A percentile compares a stretch with the other conserved stretches of the same genome.
Evolutionary conservation across 2,888 invertebrate species (phyloP).

Genomic region (Drosophila longiperda): DNA sequence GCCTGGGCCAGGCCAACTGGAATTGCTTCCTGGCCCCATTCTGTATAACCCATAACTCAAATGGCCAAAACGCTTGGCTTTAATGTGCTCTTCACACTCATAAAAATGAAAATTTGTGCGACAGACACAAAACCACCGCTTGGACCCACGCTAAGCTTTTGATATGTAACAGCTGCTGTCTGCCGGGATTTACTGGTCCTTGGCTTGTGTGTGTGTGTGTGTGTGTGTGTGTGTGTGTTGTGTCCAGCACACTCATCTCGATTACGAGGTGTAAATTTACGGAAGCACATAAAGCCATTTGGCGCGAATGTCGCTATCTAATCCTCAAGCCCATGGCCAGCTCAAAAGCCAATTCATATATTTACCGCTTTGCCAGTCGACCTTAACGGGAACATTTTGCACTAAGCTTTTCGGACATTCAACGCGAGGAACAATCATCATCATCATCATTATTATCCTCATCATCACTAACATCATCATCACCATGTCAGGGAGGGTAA

Average conservation of each 20-base stretch:
- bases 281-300: slow-evolving; percentile 80
- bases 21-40: slow-evolving; percentile 28
- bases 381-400: slow-evolving; percentile 60
- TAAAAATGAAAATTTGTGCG: slow-evolving; percentile 78
- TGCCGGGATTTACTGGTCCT: background rate
- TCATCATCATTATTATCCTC: slow-evolving; percentile 8
- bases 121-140: slow-evolving; percentile 43
- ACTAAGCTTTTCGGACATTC: slow-evolving; percentile 50
- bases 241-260: slow-evolving; percentile 63
- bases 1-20: slow-evolving; percentile 34
- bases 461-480: slow-evolving; percentile 1
- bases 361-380: slow-evolving; percentile 70
- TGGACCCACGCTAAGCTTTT: slow-evolving; percentile 65
- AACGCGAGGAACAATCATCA: slow-evolving; percentile 16
- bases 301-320: slow-evolving; percentile 50
- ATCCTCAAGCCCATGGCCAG: slow-evolving; percentile 55
- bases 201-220: slow-evolving; percentile 1
- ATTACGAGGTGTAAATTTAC: slow-evolving; percentile 82
- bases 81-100: slow-evolving; percentile 56
- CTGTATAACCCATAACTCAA: slow-evolving; percentile 56
- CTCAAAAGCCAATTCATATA: slow-evolving; percentile 78
- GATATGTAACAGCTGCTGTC: slow-evolving; percentile 67
- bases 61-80: slow-evolving; percentile 61
- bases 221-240: slow-evolving; percentile 4
- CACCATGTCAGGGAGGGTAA: slow-evolving; percentile 11